Conservation (phyloP, 2,888 invertebrate species). For the Ornithoptera alexandrae region DNA sequence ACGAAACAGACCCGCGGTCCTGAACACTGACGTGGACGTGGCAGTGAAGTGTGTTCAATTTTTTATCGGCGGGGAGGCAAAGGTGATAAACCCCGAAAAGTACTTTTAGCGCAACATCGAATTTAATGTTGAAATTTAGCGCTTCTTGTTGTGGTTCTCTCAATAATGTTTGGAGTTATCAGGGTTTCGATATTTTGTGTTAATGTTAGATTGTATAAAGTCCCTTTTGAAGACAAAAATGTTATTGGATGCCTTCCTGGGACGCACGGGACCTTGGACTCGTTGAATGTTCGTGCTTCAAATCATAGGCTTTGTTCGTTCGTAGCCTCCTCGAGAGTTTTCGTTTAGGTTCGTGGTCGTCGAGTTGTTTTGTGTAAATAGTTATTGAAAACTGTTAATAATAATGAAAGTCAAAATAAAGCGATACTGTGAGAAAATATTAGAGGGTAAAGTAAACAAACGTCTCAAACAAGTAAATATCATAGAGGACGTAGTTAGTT, state of each 20-base stretch:
- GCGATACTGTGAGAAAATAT: constrained; percentile 78
- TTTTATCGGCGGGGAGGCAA: constrained; percentile 49
- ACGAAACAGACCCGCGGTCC: constrained; percentile 2
- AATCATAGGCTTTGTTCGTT: constrained; percentile 56
- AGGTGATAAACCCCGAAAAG: constrained; percentile 50
- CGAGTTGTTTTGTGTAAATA: constrained; percentile 65
- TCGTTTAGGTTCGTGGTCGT: constrained; percentile 38
- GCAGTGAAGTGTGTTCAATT: constrained; percentile 37
- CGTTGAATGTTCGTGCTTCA: constrained; percentile 59
- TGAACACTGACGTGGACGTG: constrained; percentile 1
- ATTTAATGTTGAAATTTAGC: constrained; percentile 74
- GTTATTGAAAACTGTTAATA: constrained; percentile 70
- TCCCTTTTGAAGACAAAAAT: constrained; percentile 38
- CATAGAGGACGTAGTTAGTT: constrained; percentile 73
- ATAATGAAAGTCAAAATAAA: constrained; percentile 77
- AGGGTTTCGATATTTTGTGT: constrained; percentile 74
- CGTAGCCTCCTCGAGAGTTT: constrained; percentile 49
- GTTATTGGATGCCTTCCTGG: constrained; percentile 43
- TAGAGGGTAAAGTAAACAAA: constrained; percentile 64
- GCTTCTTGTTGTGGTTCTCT: constrained; percentile 67
- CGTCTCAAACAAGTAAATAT: constrained; percentile 71
- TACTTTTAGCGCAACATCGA: constrained; percentile 71
- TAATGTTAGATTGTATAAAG: constrained; percentile 57
- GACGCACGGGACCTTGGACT: constrained; percentile 40
- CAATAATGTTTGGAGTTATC: constrained; percentile 76